phyloP scores from a whole-genome alignment of 1,140 invertebrate genomes.

The Thalassaphorura encarpata region DNA sequence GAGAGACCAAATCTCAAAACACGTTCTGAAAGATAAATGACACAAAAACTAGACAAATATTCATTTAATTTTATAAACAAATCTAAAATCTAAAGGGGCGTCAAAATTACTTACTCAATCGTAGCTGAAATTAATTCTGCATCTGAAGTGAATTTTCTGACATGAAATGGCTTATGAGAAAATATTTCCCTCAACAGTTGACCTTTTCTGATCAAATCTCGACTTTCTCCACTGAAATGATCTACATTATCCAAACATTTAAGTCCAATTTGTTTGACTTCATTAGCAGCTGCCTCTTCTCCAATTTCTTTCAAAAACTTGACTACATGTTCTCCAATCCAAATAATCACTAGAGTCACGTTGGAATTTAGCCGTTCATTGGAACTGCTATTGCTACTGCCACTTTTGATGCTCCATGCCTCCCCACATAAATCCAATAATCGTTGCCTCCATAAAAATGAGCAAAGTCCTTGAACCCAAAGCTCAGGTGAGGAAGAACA shows the following conservation, averaged over 20 bases:
- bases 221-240: constrained; percentile 5
- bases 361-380: constrained; percentile 24
- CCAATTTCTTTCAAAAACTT: background rate
- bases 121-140: background rate
- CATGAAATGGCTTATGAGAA: constrained; percentile 9
- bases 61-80: background rate
- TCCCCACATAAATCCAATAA: constrained; percentile 3
- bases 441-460: constrained; percentile 19
- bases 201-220: constrained; percentile 5
- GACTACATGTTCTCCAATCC: constrained; percentile 19
- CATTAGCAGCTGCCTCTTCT: background rate
- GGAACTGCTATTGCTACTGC: constrained; percentile 1
- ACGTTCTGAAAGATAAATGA: background rate
- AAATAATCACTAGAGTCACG: constrained; percentile 17
- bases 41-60: background rate
- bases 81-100: too few species aligned
- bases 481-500: background rate
- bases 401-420: background rate
- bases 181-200: background rate
- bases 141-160: background rate
- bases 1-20: constrained; percentile 5
- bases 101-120: constrained; percentile 1
- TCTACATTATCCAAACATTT: constrained; percentile 11
- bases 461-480: constrained; percentile 15
- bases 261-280: background rate